Evolutionary conservation across 2,888 invertebrate genomes (phyloP).

Genomic region (Melieria crassipennis): DNA sequence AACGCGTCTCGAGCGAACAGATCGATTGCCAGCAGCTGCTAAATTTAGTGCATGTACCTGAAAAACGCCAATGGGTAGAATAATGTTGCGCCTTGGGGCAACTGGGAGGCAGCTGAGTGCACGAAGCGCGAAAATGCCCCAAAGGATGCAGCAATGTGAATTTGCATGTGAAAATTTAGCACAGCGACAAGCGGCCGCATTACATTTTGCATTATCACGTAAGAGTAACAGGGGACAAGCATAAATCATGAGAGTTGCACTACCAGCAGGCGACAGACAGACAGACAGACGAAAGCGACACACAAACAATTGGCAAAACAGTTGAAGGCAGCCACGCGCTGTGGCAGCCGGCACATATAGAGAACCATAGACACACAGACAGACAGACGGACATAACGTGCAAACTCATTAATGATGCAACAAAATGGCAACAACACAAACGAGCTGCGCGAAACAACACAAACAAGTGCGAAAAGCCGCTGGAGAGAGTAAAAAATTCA

Average conservation of each 20-base stretch:
- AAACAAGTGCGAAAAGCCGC: constrained; percentile 1
- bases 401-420: constrained; percentile 37
- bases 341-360: too few relatives aligned
- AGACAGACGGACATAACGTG: constrained; percentile 23
- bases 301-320: too few relatives aligned
- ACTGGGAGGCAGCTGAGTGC: too few relatives aligned
- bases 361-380: neutral
- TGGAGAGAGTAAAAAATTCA: neutral
- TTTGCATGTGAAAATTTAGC: neutral
- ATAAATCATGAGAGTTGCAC: constrained; percentile 18
- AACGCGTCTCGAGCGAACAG: too few relatives aligned
- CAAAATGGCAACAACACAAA: constrained; percentile 12
- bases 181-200: neutral
- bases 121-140: neutral
- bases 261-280: neutral
- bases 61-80: too few relatives aligned
- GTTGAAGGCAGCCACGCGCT: too few relatives aligned
- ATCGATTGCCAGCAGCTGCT: too few relatives aligned
- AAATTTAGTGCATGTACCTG: too few relatives aligned
- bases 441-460: constrained; percentile 4
- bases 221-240: neutral
- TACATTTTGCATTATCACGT: neutral
- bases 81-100: too few relatives aligned
- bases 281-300: constrained; percentile 16
- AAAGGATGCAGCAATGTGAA: neutral